These are phyloP conservation scores for Catamblyrhynchus diadema DNA, from an alignment of 2,797 vertebrate genomes.

Conservation along the genomic window DNA sequence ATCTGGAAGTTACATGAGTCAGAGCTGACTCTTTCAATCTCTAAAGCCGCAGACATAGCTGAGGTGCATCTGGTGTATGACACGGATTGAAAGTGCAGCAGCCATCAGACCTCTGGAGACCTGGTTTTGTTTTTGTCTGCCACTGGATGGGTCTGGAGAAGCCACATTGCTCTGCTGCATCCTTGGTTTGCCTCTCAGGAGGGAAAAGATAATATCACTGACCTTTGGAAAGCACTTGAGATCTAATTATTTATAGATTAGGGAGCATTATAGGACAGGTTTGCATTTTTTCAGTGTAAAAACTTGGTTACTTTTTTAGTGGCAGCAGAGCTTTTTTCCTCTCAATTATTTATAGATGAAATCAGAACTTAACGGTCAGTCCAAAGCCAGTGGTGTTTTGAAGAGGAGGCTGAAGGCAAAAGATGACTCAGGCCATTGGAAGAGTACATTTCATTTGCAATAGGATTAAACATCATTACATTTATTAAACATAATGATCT, in stretches of 20 bases:
- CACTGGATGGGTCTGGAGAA: not conserved
- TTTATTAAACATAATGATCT: not conserved
- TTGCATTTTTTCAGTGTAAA: not conserved
- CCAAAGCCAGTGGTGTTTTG: not conserved
- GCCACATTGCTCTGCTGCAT: not conserved
- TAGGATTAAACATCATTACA: not conserved
- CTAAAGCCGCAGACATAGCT: not conserved
- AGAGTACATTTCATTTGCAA: not conserved
- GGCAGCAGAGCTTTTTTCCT: not conserved
- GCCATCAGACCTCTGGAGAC: fast-evolving
- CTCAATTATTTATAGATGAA: not conserved
- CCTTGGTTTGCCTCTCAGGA: not conserved
- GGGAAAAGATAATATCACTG: not conserved
- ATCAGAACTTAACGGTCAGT: not conserved
- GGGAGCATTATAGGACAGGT: not conserved
- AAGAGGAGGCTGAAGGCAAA: not conserved
- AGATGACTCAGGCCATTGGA: not conserved
- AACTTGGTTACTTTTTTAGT: not conserved
- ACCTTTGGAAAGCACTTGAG: not conserved
- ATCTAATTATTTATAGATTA: not conserved
- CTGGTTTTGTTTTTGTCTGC: not conserved
- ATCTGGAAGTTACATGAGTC: not conserved
- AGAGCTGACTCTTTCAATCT: not conserved
- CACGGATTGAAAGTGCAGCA: not conserved
- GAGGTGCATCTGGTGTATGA: not conserved